Conservation (phyloP, 2,113 vertebrate genomes). For the Calidris pygmaea region DNA sequence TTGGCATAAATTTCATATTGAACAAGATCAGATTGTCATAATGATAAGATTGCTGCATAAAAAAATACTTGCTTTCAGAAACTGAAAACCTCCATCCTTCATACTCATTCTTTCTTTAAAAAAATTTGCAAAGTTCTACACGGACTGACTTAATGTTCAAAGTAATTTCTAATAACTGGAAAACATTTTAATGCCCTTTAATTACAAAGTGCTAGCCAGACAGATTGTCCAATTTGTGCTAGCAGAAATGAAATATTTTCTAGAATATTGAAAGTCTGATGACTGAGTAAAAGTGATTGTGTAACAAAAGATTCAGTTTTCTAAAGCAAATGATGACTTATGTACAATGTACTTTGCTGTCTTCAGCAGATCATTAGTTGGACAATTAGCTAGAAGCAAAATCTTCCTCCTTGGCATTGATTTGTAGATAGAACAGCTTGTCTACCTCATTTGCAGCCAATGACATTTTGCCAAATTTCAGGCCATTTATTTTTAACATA, state of each 20-base stretch:
- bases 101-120: background rate
- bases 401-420: background rate
- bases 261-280: background rate
- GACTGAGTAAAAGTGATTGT: background rate
- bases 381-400: background rate
- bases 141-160: background rate
- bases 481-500: background rate
- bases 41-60: background rate
- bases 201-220: background rate
- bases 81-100: background rate
- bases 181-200: background rate
- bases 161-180: background rate
- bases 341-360: background rate
- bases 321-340: background rate
- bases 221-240: background rate
- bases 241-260: background rate
- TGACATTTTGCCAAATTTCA: background rate
- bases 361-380: background rate
- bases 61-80: background rate
- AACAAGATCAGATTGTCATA: background rate
- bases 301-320: background rate
- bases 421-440: background rate
- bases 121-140: background rate
- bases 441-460: background rate
- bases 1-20: background rate